These are phyloP conservation scores for Lepetodrilus schrolli DNA, from an alignment of 2,888 invertebrate species.

Conservation along the genomic window DNA sequence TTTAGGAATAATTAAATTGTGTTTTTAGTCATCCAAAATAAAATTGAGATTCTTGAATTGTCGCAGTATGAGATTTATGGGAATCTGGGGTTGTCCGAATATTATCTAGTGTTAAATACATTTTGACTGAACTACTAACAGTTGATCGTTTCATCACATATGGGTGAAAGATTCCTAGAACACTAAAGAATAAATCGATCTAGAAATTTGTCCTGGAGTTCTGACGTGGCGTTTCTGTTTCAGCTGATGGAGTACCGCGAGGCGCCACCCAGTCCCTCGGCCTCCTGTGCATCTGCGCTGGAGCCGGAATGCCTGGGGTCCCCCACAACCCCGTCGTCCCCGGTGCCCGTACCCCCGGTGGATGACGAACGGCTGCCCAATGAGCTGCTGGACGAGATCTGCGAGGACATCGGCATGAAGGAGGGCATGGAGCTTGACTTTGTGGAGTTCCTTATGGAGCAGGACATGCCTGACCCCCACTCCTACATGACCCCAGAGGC, in stretches of 20 bases:
- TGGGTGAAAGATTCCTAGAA: too few relatives aligned
- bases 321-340: conserved; percentile 64
- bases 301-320: conserved; percentile 61
- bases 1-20: too few relatives aligned
- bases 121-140: too few relatives aligned
- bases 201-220: too few relatives aligned
- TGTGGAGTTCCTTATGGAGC: conserved; percentile 71
- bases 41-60: too few relatives aligned
- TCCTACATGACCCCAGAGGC: conserved; percentile 67
- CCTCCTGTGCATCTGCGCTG: conserved; percentile 60
- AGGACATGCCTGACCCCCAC: conserved; percentile 60
- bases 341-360: conserved; percentile 48
- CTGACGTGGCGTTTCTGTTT: conserved; percentile 33
- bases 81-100: too few relatives aligned
- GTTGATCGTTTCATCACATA: too few relatives aligned
- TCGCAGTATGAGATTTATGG: too few relatives aligned
- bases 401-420: conserved; percentile 74
- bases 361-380: conserved; percentile 68
- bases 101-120: too few relatives aligned
- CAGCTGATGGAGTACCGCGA: conserved; percentile 72
- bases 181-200: too few relatives aligned
- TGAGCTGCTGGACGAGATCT: conserved; percentile 73
- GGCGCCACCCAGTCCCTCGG: conserved; percentile 63
- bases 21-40: too few relatives aligned
- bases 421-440: conserved; percentile 74